Evolutionary conservation across 2,113 vertebrate species (phyloP).

Genomic region (Toxotes jaculatrix): DNA sequence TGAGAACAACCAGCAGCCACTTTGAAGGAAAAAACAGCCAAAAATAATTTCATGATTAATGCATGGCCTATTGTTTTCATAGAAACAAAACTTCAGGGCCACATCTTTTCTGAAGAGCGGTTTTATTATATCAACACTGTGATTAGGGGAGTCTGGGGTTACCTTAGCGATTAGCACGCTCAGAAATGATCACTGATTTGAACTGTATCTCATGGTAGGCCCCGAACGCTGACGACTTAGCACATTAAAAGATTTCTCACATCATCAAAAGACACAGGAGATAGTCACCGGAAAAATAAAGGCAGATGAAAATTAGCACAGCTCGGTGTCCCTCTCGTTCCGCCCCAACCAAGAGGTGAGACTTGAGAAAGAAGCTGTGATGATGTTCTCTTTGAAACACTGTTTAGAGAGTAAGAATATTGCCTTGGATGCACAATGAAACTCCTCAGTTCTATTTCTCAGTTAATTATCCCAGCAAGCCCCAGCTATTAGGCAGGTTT

Average conservation of each 20-base stretch:
- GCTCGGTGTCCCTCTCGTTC: not conserved
- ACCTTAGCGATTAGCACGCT: conserved; percentile 51
- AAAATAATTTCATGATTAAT: conserved; percentile 63
- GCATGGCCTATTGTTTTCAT: conserved; percentile 52
- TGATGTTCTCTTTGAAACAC: conserved; percentile 43
- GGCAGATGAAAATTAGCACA: conserved; percentile 34
- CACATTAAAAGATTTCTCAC: conserved; percentile 51
- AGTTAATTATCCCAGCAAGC: conserved; percentile 66
- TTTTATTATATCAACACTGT: conserved; percentile 42
- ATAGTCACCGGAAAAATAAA: conserved; percentile 22
- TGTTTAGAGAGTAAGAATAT: conserved; percentile 33
- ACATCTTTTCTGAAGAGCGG: conserved; percentile 31
- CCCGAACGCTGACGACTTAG: conserved; percentile 43
- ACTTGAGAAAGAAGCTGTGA: conserved; percentile 16
- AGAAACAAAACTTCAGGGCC: conserved; percentile 49
- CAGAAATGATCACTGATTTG: conserved; percentile 56
- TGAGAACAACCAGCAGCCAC: conserved; percentile 30
- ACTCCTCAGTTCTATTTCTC: conserved; percentile 38
- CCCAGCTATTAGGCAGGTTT: conserved; percentile 62
- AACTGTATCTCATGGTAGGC: conserved; percentile 41
- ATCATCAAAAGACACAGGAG: conserved; percentile 40
- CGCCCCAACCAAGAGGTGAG: conserved; percentile 20
- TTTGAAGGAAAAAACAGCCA: conserved; percentile 33
- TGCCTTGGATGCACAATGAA: conserved; percentile 44
- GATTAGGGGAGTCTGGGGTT: conserved; percentile 53